Evolutionary conservation across 2,113 vertebrate genomes (phyloP), one percentile per base, ranked within the genome.

Genomic region (Paratilapia polleni): DNA sequence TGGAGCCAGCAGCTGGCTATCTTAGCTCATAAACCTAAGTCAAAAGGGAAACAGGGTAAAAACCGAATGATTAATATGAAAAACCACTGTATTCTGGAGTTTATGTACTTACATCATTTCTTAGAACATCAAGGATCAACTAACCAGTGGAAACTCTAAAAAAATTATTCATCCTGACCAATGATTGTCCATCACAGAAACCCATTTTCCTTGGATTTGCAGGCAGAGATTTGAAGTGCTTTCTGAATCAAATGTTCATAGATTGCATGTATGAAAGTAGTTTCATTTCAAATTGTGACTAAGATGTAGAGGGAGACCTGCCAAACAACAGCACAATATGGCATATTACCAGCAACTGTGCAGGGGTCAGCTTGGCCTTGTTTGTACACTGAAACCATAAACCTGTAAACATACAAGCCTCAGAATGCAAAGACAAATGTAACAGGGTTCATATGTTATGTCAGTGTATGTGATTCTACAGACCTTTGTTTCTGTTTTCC

Each of bases 301-400:
- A 78, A 62, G 34, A 59, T 60, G 58, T 19, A 52, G 58, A 20
- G 62, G 22, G 81, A 73, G n/a, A 36, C 3, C 61, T 76, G 82
- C 77, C 88, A 83, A 81, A 80, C 88, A 82, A 83, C 61, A 81
- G 84, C 56, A 7, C 57, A 62, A 54, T 28, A 60, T 36, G 4
- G 59, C 70, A 59, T 34, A 60, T 76, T 60, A 82, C 74, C 75
- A 49, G 76, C 11, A 38, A 36, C 61, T 3, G 19, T 54, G 61
- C 70, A 34, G 59, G 64, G 64, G 41, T 70, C 7, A 41, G 76
- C 60, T 59, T 36, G 64, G 66, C 19, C 76, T 63, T 62, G 81
- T 88, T 76, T 75, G 41, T 63, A 52, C 24, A 54, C 13, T 2
- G 66, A 76, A 84, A 77, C 87, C 41, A 38, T 62, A 64, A 87